These are phyloP conservation scores for Buathra laborator DNA, from an alignment of 2,888 invertebrate species.

Conservation along the genomic window DNA sequence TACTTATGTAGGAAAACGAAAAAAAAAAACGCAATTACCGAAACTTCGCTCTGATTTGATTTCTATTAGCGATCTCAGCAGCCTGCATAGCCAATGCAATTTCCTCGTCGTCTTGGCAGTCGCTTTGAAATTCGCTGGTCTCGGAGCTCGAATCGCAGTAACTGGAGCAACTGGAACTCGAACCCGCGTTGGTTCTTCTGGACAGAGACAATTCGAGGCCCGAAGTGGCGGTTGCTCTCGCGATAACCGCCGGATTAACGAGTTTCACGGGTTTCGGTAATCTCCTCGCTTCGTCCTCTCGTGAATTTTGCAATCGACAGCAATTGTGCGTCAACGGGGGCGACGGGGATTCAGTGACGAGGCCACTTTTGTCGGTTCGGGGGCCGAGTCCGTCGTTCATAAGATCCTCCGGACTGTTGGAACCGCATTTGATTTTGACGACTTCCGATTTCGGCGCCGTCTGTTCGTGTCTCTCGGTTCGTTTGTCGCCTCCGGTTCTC, in stretches of 20 bases:
- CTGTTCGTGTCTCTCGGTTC: slow-evolving; percentile 35
- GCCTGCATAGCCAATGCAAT: slow-evolving; percentile 94
- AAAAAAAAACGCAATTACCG: slow-evolving; percentile 86
- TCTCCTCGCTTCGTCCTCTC: slow-evolving; percentile 39
- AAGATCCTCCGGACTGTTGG: slow-evolving; percentile 63
- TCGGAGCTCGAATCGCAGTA: slow-evolving; percentile 85
- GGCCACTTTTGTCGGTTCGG: slow-evolving; percentile 82
- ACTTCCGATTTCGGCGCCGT: background rate
- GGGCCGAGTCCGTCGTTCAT: slow-evolving; percentile 83
- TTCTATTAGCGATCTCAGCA: slow-evolving; percentile 92
- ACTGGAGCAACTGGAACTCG: slow-evolving; percentile 84
- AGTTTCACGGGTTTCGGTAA: slow-evolving; percentile 38
- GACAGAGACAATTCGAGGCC: slow-evolving; percentile 61
- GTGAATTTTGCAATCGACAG: slow-evolving; percentile 24
- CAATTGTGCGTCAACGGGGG: slow-evolving; percentile 40
- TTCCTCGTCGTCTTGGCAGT: slow-evolving; percentile 94
- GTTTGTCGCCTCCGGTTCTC: slow-evolving; percentile 54
- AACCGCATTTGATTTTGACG: slow-evolving; percentile 21
- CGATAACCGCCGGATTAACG: slow-evolving; percentile 67
- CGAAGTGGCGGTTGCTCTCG: slow-evolving; percentile 49
- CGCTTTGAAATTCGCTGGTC: slow-evolving; percentile 91
- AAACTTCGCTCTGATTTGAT: slow-evolving; percentile 93
- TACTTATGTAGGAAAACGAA: background rate
- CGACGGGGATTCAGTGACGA: slow-evolving; percentile 73
- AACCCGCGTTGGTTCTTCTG: slow-evolving; percentile 63